Evolutionary conservation across 2,113 vertebrate species (phyloP), one percentile per base, ranked within the genome.

Genomic region (Aegithalos caudatus): DNA sequence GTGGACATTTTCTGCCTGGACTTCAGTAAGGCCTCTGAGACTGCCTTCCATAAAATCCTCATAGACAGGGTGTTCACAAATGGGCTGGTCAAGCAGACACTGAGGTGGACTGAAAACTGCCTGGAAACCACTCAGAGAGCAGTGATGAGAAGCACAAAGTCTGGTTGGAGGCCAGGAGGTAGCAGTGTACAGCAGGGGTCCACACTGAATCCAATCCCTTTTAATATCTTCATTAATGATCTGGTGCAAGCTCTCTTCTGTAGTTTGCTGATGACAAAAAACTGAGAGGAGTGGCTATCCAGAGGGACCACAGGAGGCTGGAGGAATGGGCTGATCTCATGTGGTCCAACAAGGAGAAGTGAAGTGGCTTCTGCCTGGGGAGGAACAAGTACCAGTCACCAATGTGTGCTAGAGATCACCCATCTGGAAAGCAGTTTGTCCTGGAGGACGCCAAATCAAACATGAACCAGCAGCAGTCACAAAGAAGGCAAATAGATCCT

Each of bases 401-500:
- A 60, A 9, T 8, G 23, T 6, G 10, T 47, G 14, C 17, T 42
- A 14, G n/a, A 42, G 14, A 7, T 18, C 11, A 22, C 27, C 14
- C 27, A 37, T 6, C 23, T 35, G 48, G 40, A 88, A 74, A 64
- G 9, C 10, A 73, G 5, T 11, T 51, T 79, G 29, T 67, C 37
- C 42, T 38, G 44, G 14, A 0, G 0, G 16, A 31, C 14, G 31
- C 9, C 27, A 48, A n/a, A 14, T 11, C 6, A 1, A 48, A 13
- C 13, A 27, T 4, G 9, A 69, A 7, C 4, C 42, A 78, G 16
- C 14, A 54, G 44, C 4, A 3, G 1, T 7, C 18, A 45, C 17
- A 38, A 58, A 70, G 23, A 53, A 50, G 5, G 31, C 14, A 48
- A 50, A 33, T 19, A 28, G 25, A 9, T 42, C 31, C 27, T 71